Conservation (phyloP, 2,888 invertebrate genomes). For the Leptinotarsa rubiginosa region DNA sequence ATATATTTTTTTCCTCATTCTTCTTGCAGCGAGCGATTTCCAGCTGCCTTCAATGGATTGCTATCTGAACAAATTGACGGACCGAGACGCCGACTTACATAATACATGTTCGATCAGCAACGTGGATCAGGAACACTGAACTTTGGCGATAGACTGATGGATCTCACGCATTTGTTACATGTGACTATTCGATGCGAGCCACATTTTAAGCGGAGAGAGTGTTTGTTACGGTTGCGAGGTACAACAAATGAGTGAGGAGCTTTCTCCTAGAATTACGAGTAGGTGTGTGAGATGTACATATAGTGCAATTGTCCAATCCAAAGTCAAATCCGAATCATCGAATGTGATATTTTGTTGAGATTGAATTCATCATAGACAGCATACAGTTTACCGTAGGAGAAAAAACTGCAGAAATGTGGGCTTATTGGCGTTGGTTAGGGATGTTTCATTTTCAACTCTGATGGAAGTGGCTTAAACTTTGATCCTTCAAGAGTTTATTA, state of each 20-base stretch:
- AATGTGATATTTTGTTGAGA: too few species aligned
- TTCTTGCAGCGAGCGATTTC: neutral
- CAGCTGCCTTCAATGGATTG: constrained; percentile 35
- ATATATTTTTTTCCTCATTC: constrained; percentile 13
- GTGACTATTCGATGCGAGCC: constrained; percentile 6
- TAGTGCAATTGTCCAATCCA: too few species aligned
- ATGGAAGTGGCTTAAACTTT: too few species aligned
- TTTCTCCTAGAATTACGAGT: neutral
- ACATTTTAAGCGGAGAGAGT: neutral
- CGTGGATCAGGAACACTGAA: constrained; percentile 17
- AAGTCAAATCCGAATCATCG: too few species aligned
- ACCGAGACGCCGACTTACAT: constrained; percentile 54
- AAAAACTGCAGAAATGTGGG: too few species aligned
- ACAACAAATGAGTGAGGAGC: neutral
- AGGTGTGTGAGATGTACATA: too few species aligned
- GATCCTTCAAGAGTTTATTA: too few species aligned
- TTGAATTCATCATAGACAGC: too few species aligned
- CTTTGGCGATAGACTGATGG: constrained; percentile 22
- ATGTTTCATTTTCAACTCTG: too few species aligned
- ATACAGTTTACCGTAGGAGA: too few species aligned
- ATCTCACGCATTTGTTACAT: constrained; percentile 19
- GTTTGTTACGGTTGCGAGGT: neutral
- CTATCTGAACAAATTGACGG: constrained; percentile 56
- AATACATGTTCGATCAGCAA: constrained; percentile 49
- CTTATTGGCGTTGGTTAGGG: too few species aligned